Evolutionary conservation across 2,888 invertebrate species (phyloP), one percentile per base, ranked within the genome.

Genomic region (Reticulitermes lucifugus): DNA sequence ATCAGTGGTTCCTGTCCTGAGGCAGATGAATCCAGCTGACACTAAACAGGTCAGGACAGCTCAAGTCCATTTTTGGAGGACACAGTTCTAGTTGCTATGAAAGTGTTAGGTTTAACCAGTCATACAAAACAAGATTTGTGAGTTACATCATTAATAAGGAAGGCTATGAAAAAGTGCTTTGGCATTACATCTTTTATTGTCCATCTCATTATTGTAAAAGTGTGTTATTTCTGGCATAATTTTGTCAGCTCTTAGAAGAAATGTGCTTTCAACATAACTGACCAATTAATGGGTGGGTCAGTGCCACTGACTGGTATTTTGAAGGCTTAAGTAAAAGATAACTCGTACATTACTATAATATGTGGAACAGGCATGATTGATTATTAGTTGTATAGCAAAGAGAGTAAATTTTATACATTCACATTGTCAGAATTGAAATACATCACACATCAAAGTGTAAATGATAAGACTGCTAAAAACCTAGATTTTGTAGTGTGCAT

Each of bases 191-290:
- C 21, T 46, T 79, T 79, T 79, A 79, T 79, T 79, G 22, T 51
- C 79, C 79, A 79, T 79, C 79, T 59, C 59, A 79, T 29, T 55
- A 59, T 77, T 84, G 77, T 84, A 84, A 84, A 84, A 84, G 79
- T 84, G 83, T 75, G 77, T 43, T 77, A 55, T 79, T 79, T 35
- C 71, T 35, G 29, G 25, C 12, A 71, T 0, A 35, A 21, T 29
- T 71, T 71, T 71, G 71, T 71, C 29, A 35, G 10, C n/a, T 25
- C 35, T 71, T 71, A 71, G 25, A 71, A 71, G 71, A 25, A 71
- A 35, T 71, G n/a, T 65, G 6, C 25, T 12, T 51, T 35, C 29
- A 35, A 35, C 71, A 71, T 35, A 71, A 71, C 25, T 71, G 71
- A 71, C 71, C 71, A 29, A 71, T 25, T 29, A 71, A 35, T 25